These are phyloP conservation scores for Pantherophis alleghaniensis DNA, from an alignment of 2,797 vertebrate genomes.

Conservation along the genomic window DNA sequence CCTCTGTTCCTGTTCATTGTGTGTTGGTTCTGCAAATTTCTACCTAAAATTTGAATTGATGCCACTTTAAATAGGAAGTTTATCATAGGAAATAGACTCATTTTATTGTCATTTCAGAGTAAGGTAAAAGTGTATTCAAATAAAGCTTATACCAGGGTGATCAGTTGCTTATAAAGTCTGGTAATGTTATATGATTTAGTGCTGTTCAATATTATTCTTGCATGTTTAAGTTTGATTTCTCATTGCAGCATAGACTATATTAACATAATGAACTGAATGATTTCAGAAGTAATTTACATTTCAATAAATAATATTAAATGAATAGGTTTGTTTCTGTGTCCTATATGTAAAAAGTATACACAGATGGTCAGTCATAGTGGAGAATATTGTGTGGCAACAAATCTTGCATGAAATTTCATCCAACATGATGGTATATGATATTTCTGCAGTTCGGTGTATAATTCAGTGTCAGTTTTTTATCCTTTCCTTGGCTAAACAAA, in stretches of 20 bases:
- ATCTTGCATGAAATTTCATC: slow-evolving; percentile 44
- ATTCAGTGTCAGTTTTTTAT: neutral
- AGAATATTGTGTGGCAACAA: slow-evolving; percentile 54
- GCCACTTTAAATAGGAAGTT: neutral
- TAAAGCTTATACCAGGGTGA: slow-evolving; percentile 53
- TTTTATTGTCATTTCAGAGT: slow-evolving; percentile 21
- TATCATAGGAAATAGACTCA: neutral
- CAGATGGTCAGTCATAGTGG: slow-evolving; percentile 35
- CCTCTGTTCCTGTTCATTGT: neutral
- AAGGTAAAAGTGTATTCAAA: slow-evolving; percentile 56
- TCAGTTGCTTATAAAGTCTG: slow-evolving; percentile 55
- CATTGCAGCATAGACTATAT: slow-evolving; percentile 26
- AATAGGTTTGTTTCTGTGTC: neutral
- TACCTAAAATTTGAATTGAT: neutral
- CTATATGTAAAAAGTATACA: slow-evolving; percentile 39
- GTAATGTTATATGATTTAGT: slow-evolving; percentile 56
- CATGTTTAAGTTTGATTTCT: slow-evolving; percentile 50
- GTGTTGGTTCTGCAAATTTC: neutral
- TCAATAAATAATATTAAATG: slow-evolving; percentile 27
- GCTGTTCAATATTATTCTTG: slow-evolving; percentile 49
- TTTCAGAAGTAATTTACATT: slow-evolving; percentile 46
- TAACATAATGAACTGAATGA: slow-evolving; percentile 43
- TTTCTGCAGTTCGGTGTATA: neutral
- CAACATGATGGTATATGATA: neutral
- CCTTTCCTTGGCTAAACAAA: neutral